These are phyloP conservation scores for Epicampocera succincta DNA, from an alignment of 2,888 invertebrate genomes.

Conservation along the genomic window DNA sequence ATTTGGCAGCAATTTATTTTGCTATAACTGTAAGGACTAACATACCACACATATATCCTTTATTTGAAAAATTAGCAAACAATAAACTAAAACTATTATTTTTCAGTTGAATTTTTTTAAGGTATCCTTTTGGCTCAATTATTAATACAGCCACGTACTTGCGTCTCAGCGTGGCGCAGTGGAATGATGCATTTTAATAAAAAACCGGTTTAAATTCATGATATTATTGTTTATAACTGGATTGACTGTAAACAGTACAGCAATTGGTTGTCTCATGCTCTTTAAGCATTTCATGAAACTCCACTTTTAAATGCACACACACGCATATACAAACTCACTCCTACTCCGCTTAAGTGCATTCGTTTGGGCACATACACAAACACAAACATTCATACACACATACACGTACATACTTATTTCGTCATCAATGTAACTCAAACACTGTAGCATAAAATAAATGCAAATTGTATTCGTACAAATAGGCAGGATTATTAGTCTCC, in stretches of 20 bases:
- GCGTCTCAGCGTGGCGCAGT: slow-evolving; percentile 1
- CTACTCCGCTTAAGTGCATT: neutral
- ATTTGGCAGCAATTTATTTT: too few relatives aligned
- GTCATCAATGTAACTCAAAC: slow-evolving; percentile 50
- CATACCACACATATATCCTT: too few relatives aligned
- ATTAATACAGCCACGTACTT: slow-evolving; percentile 7
- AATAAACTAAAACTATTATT: too few relatives aligned
- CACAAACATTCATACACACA: too few relatives aligned
- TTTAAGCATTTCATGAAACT: neutral
- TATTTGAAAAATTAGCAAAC: too few relatives aligned
- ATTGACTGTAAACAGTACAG: slow-evolving; percentile 58
- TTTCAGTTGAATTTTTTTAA: neutral
- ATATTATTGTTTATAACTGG: slow-evolving; percentile 67
- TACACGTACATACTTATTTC: slow-evolving; percentile 13
- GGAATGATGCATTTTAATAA: slow-evolving; percentile 41
- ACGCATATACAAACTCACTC: neutral
- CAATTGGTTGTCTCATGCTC: slow-evolving; percentile 61
- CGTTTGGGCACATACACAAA: neutral
- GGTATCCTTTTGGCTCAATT: neutral
- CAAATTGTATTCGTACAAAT: slow-evolving; percentile 23
- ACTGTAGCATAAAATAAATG: slow-evolving; percentile 14
- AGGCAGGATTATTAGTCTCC: slow-evolving; percentile 67
- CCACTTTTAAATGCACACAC: neutral
- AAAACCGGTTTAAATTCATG: slow-evolving; percentile 59
- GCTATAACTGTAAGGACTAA: too few relatives aligned